Evolutionary conservation across 2,888 invertebrate genomes (phyloP).

Genomic region (Drosophila planitibia): DNA sequence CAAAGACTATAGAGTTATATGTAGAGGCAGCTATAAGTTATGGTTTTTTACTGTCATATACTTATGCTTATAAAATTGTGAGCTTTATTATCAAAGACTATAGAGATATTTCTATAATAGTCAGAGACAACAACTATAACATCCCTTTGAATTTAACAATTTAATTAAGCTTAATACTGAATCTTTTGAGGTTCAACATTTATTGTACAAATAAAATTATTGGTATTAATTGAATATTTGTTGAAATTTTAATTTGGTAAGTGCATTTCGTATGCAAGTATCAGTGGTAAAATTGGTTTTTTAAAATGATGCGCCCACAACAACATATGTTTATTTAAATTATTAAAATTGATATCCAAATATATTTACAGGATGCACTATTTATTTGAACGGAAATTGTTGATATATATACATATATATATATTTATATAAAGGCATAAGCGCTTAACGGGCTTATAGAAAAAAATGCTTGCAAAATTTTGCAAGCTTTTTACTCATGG

Average conservation of each 20-base stretch:
- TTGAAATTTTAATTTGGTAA: not conserved
- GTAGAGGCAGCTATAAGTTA: not conserved
- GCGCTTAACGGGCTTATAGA: not conserved
- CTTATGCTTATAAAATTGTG: not conserved
- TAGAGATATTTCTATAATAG: not conserved
- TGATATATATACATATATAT: not conserved
- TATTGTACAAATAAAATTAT: not conserved
- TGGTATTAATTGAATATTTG: not conserved
- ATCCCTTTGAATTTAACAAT: not conserved
- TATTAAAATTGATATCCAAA: not conserved
- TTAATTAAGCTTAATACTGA: not conserved
- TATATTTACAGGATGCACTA: not conserved
- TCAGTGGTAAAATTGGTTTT: not conserved
- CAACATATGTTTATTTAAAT: not conserved
- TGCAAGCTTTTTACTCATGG: not conserved
- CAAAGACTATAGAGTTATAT: not conserved
- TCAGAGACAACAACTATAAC: not conserved
- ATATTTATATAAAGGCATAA: not conserved
- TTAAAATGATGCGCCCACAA: not conserved
- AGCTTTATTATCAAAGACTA: not conserved
- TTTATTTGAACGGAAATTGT: not conserved
- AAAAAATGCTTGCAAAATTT: not conserved
- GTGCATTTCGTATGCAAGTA: not conserved
- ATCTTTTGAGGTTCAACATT: not conserved
- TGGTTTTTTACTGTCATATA: not conserved